Base-by-base conservation (phyloP, 2,797 vertebrate genomes). In the Falco rusticolus region DNA sequence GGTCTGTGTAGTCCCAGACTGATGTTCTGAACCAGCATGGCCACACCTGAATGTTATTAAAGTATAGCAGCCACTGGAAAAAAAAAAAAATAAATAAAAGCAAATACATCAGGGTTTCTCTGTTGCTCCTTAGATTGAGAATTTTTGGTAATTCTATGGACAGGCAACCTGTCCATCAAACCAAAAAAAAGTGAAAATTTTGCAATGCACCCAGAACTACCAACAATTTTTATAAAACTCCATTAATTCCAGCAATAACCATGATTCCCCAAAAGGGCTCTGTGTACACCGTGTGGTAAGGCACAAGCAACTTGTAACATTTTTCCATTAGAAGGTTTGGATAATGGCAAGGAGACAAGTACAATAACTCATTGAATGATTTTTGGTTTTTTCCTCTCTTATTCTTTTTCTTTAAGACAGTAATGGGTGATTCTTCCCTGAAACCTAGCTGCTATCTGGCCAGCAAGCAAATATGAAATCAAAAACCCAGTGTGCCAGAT, bases 401-500 rank as follows among this genome's bases (percentile, higher is more conserved):
- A 45, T 85, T 65, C 47, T 59, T 60, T 50, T 82, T 3, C 10
- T 81, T 24, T 56, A 21, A 21, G 71, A 29, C 13, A 84, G 16
- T 1, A 43, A 29, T 6, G 78, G 94, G 54, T 70, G 63, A 88
- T 76, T 97, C 89, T 61, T 93, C 72, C 60, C 47, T 51, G n/a
- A 74, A 95, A 94, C 51, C 78, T 93, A 50, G 29, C 72, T 93
- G 91, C 84, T 96, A 78, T 79, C 89, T 89, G 70, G 75, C 85
- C 87, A 85, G 56, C 37, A 9, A 95, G 80, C 75, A 94, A 92
- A 97, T 10, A 68, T 20, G 75, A 84, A 96, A 95, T 95, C 65
- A 76, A 96, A 96, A 96, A 15, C 82, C 77, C 91, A 4, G 28
- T 31, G 45, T 94, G 89, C 91, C 91, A 96, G 92, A 92, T 84